phyloP scores from a whole-genome alignment of 1,140 invertebrate genomes.

The Brachionus koreanus region DNA sequence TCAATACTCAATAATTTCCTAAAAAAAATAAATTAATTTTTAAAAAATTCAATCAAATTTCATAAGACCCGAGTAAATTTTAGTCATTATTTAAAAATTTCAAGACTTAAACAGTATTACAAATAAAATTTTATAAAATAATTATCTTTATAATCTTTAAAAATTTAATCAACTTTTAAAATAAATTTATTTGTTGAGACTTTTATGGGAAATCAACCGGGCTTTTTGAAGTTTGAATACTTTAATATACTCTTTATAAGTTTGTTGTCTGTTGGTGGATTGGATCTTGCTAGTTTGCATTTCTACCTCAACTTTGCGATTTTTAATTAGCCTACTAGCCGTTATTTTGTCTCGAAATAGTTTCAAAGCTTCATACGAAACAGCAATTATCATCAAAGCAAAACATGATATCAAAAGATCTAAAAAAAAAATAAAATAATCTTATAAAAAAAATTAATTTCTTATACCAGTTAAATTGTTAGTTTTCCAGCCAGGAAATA shows the following conservation, averaged over 20 bases:
- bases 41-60: neutral
- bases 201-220: no score
- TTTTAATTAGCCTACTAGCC: neutral
- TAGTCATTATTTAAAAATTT: no score
- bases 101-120: no score
- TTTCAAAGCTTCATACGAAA: constrained; percentile 47
- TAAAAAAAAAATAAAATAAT: neutral
- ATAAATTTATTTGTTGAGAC: no score
- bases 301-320: neutral
- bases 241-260: neutral
- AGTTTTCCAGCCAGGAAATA: constrained; percentile 38
- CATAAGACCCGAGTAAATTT: neutral
- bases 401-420: constrained; percentile 46
- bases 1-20: constrained; percentile 23
- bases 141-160: no score
- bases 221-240: no score
- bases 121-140: no score
- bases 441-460: neutral
- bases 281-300: neutral
- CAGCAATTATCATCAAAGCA: constrained; percentile 45
- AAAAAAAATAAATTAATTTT: neutral
- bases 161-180: no score
- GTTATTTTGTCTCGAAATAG: constrained; percentile 46
- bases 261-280: neutral
- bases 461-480: constrained; percentile 10